Evolutionary conservation across 2,888 invertebrate species (phyloP).

Genomic region (Polydrusus cervinus): DNA sequence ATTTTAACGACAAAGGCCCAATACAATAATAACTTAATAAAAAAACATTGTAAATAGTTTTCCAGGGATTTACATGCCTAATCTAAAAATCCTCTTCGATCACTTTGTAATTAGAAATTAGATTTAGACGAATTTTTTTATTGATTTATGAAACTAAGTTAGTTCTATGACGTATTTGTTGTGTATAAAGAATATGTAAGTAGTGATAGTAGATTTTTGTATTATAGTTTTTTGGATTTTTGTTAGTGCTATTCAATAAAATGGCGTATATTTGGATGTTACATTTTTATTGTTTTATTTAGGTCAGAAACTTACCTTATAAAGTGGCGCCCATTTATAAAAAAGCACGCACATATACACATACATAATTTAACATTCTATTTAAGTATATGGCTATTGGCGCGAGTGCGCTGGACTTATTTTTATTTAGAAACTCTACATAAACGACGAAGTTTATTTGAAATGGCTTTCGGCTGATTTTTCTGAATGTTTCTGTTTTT

Average conservation of each 20-base stretch:
- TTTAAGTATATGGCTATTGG: too few species aligned
- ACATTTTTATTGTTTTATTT: conserved; percentile 55
- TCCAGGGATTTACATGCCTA: conserved; percentile 32
- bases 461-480: too few species aligned
- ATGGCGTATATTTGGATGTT: conserved; percentile 73
- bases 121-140: conserved; percentile 19
- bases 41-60: conserved; percentile 27
- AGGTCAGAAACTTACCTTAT: not conserved
- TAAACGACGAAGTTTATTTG: too few species aligned
- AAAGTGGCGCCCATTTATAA: too few species aligned
- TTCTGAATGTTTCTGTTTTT: too few species aligned
- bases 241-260: conserved; percentile 72
- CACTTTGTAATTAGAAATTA: conserved; percentile 43
- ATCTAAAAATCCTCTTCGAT: conserved; percentile 26
- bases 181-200: conserved; percentile 67
- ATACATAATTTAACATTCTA: too few species aligned
- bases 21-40: not conserved
- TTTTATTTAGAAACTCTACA: too few species aligned
- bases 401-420: too few species aligned
- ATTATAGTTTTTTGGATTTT: conserved; percentile 71
- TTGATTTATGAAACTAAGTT: conserved; percentile 12
- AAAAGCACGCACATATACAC: too few species aligned
- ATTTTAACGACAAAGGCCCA: not conserved
- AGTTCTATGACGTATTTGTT: conserved; percentile 63
- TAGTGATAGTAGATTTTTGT: conserved; percentile 69